Base-by-base conservation (phyloP, 2,113 vertebrate species). In the Sciurus niger region DNA sequence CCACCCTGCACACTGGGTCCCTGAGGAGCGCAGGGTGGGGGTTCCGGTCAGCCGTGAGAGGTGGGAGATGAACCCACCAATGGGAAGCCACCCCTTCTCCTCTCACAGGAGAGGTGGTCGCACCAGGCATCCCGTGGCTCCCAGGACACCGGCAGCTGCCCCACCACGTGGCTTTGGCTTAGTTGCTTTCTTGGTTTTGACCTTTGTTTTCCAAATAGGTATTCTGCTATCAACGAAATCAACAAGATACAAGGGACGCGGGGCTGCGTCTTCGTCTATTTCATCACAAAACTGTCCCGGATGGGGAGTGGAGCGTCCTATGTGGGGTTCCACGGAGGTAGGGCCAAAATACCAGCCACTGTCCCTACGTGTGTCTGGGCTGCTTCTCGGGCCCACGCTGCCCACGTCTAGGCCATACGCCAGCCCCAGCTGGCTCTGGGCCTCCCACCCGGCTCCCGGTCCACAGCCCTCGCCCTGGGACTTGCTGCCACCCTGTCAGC, bases 271-370 rank as follows among this genome's bases (percentile, higher is more conserved):
- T 99, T 99, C 22, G 98, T 99, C 55, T 99, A 99, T 93, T 99
- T 99, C 7, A 99, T 99, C 94, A 99, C 99, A 40, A 99, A 99
- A 89, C 98, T 99, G 67, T 99, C 99, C 51, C 98, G 99, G 94
- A 98, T 99, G 98, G 99, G 99, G 97, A 99, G 99, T 34, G 99
- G 99, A 40, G 98, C 98, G 0, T 98, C 99, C 32, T 99, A 99
- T 0, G 98, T 99, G 94, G 99, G 99, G 2, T 99, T 99, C 98
- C 99, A 99, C 3, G 99, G 99, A 98, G 99, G 99, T 99, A 91
- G 79, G 97, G 55, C 85, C 67, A 2, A 32, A 6, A 11, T 0
- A 0, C 4, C 2, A 0, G 1, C 8, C 9, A 20, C 0, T 0
- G 2, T 1, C 17, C 43, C 10, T 6, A 13, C 0, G 22, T 9